phyloP scores from a whole-genome alignment of 2,113 vertebrate genomes.

The Burhinus bistriatus region DNA sequence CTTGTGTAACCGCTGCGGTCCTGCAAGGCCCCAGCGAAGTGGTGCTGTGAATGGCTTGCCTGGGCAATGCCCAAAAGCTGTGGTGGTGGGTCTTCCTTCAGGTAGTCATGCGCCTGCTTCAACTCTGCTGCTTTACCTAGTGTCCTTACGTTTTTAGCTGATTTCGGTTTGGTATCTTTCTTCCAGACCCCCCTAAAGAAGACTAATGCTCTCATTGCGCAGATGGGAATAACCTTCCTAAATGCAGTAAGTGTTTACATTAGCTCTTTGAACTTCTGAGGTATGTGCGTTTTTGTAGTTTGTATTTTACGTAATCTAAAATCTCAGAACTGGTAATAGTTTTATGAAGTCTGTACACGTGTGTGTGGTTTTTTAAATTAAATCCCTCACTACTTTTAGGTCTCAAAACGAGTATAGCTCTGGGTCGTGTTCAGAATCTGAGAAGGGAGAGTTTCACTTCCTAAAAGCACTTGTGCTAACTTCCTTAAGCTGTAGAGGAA shows the following conservation, averaged over 20 bases:
- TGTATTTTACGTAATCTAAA: neutral
- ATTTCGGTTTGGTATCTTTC: neutral
- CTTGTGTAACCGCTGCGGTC: neutral
- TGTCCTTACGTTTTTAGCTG: rapidly evolving
- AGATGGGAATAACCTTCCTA: constrained; percentile 87
- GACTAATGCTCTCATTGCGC: constrained; percentile 87
- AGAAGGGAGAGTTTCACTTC: neutral
- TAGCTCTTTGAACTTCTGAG: neutral
- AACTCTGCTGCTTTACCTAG: rapidly evolving
- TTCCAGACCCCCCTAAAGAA: constrained; percentile 90
- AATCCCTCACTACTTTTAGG: rapidly evolving
- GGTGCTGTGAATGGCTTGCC: neutral
- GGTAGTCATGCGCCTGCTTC: rapidly evolving
- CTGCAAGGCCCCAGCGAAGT: rapidly evolving
- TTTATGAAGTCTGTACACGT: neutral
- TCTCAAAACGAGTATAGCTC: neutral
- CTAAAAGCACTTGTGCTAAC: neutral
- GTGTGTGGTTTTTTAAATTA: rapidly evolving
- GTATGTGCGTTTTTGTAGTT: rapidly evolving
- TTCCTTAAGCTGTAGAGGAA: neutral
- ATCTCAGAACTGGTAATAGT: neutral
- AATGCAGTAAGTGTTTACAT: constrained; percentile 82
- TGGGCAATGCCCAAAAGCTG: rapidly evolving
- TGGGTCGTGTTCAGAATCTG: neutral
- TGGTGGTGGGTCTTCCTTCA: neutral